Percentiles rank a stretch among this genome's conserved stretches.
These are phyloP conservation scores for Muscicapa comitata DNA, from an alignment of 2,797 vertebrate species.

Conservation along the genomic window DNA sequence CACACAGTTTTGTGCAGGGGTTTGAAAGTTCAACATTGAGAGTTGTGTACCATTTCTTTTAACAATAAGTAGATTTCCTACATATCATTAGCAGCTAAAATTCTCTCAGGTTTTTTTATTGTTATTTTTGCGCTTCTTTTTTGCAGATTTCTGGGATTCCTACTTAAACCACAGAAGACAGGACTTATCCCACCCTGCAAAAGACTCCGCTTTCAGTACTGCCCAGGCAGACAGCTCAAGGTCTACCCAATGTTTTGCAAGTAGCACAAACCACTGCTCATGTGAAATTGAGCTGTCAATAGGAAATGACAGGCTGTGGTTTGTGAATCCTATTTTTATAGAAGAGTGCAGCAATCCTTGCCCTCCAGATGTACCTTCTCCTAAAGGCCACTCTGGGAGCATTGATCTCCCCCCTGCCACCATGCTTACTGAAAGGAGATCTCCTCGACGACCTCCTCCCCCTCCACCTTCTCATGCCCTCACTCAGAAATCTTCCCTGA, in stretches of 20 bases:
- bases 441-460: slow-evolving; percentile 68
- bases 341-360: slow-evolving; percentile 76
- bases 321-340: slow-evolving; percentile 88
- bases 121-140: background rate
- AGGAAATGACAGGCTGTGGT: slow-evolving; percentile 81
- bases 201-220: slow-evolving; percentile 2
- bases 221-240: slow-evolving; percentile 10
- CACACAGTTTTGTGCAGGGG: background rate
- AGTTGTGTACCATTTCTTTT: background rate
- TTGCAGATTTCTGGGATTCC: slow-evolving; percentile 90
- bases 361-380: slow-evolving; percentile 28
- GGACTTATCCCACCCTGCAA: background rate
- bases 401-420: slow-evolving; percentile 48
- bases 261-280: slow-evolving; percentile 64
- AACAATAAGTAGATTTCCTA: background rate
- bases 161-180: slow-evolving; percentile 74
- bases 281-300: slow-evolving; percentile 78
- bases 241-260: slow-evolving; percentile 30
- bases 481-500: slow-evolving; percentile 16
- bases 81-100: background rate
- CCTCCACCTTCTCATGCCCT: slow-evolving; percentile 46
- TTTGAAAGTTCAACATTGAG: background rate
- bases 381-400: slow-evolving; percentile 49
- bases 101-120: background rate
- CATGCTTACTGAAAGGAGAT: slow-evolving; percentile 38